phyloP scores from a whole-genome alignment of 2,888 invertebrate species.

The Mythimna loreyi region DNA sequence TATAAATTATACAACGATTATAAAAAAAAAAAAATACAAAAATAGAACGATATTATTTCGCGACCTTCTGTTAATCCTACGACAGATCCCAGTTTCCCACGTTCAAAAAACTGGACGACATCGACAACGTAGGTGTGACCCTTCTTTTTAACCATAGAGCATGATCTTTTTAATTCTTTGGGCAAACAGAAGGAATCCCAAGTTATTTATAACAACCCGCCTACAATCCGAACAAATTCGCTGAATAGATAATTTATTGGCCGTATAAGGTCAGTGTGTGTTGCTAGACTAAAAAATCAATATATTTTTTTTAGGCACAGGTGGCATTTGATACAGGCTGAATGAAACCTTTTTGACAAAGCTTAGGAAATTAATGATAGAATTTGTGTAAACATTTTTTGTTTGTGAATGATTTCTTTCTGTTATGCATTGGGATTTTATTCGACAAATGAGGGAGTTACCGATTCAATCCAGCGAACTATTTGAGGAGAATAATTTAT shows the following conservation, averaged over 20 bases:
- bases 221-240: slow-evolving; percentile 86
- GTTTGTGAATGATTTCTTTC: slow-evolving; percentile 71
- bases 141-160: slow-evolving; percentile 62
- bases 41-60: slow-evolving; percentile 16
- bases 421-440: slow-evolving; percentile 33
- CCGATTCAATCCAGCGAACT: slow-evolving; percentile 37
- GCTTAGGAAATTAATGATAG: slow-evolving; percentile 79
- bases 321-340: slow-evolving; percentile 56
- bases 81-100: slow-evolving; percentile 62
- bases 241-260: slow-evolving; percentile 87
- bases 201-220: slow-evolving; percentile 80
- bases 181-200: slow-evolving; percentile 70
- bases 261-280: slow-evolving; percentile 72
- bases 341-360: slow-evolving; percentile 63
- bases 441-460: slow-evolving; percentile 49
- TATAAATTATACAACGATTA: not conserved
- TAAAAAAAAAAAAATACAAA: not conserved
- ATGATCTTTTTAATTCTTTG: slow-evolving; percentile 70
- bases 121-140: slow-evolving; percentile 67
- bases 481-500: slow-evolving; percentile 40
- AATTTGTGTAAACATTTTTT: slow-evolving; percentile 83
- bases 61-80: slow-evolving; percentile 29
- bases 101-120: slow-evolving; percentile 64
- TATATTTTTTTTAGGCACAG: slow-evolving; percentile 63
- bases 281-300: slow-evolving; percentile 67